These are phyloP conservation scores for Philopotamus ludificatus DNA, from an alignment of 1,140 invertebrate species.

Conservation along the genomic window DNA sequence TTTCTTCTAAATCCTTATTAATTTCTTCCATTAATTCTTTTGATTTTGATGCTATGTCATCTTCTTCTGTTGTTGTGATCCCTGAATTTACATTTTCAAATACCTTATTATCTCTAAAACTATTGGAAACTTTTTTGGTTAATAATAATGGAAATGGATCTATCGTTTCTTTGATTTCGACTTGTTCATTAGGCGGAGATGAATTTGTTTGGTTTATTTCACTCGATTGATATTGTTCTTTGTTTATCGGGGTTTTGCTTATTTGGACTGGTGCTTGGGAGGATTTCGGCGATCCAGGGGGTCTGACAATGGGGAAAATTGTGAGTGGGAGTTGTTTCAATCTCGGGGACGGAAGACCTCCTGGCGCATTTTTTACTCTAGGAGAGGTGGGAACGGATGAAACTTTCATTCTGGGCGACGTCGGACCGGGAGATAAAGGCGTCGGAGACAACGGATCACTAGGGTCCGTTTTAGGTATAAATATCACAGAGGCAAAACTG, in stretches of 20 bases:
- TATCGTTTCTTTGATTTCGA: background rate
- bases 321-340: slow-evolving; percentile 57
- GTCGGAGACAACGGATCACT: slow-evolving; percentile 60
- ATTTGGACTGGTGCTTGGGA: slow-evolving; percentile 49
- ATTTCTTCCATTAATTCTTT: slow-evolving; percentile 55
- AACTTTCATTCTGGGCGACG: slow-evolving; percentile 60
- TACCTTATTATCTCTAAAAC: slow-evolving; percentile 27
- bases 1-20: slow-evolving; percentile 56
- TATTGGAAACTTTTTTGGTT: slow-evolving; percentile 26
- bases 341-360: slow-evolving; percentile 61
- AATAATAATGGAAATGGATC: slow-evolving; percentile 14
- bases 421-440: slow-evolving; percentile 60
- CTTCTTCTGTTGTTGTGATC: slow-evolving; percentile 33
- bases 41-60: slow-evolving; percentile 42
- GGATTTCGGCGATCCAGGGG: slow-evolving; percentile 59
- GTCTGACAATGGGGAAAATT: slow-evolving; percentile 58
- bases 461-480: slow-evolving; percentile 67
- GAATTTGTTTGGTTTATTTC: slow-evolving; percentile 55
- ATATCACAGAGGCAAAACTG: slow-evolving; percentile 88
- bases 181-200: slow-evolving; percentile 42
- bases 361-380: slow-evolving; percentile 59
- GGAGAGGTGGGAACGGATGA: slow-evolving; percentile 73
- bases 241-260: slow-evolving; percentile 53
- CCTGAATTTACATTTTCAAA: too few species aligned
- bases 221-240: slow-evolving; percentile 46